Conservation (phyloP, 2,113 vertebrate species). For the Podilymbus podiceps region DNA sequence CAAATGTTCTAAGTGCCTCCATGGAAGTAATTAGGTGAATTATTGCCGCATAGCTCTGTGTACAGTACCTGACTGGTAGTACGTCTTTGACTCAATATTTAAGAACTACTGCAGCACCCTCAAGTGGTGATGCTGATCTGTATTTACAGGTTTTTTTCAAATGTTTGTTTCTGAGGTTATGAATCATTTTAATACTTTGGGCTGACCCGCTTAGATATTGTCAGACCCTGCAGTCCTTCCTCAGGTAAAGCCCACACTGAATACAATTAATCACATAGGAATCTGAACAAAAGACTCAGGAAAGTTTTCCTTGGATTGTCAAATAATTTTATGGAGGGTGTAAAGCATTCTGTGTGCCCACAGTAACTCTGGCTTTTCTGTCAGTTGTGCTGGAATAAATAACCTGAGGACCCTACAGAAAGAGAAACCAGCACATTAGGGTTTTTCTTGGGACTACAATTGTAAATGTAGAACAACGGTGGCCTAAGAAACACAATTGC, state of each 20-base stretch:
- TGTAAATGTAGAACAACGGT: neutral
- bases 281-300: neutral
- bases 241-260: neutral
- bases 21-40: slow-evolving; percentile 30
- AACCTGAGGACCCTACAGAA: neutral
- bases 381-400: neutral
- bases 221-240: neutral
- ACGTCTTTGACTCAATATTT: neutral
- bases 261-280: neutral
- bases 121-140: slow-evolving; percentile 58
- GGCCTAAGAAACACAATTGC: neutral
- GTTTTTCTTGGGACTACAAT: neutral
- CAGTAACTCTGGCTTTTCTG: neutral
- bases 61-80: neutral
- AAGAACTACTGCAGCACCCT: slow-evolving; percentile 70
- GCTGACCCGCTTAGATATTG: neutral
- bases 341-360: neutral
- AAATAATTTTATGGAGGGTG: neutral
- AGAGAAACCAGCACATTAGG: neutral
- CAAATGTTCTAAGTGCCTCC: neutral
- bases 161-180: neutral
- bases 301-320: slow-evolving; percentile 1
- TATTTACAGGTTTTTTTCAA: neutral
- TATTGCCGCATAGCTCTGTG: neutral
- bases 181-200: neutral